Conservation (phyloP, 2,113 vertebrate species). For the Oryzias celebensis region DNA sequence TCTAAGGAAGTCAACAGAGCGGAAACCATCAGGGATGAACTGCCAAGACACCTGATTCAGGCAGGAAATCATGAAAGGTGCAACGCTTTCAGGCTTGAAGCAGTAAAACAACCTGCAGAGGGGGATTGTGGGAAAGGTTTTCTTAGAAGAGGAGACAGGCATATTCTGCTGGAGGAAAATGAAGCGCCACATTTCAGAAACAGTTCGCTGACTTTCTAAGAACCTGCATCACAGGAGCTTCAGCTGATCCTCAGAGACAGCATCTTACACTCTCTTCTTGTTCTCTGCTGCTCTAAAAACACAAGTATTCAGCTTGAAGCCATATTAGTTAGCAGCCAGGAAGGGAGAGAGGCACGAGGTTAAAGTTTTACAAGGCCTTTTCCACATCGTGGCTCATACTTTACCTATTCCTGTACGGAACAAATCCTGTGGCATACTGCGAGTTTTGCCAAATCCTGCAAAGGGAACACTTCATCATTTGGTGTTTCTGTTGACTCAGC, state of each 20-base stretch:
- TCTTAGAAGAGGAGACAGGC: conserved; percentile 3
- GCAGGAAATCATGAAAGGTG: background rate
- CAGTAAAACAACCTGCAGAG: background rate
- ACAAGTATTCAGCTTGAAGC: conserved; percentile 20
- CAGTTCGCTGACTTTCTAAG: conserved; percentile 14
- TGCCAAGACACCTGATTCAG: conserved; percentile 9
- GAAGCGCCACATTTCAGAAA: conserved; percentile 19
- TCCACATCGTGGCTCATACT: conserved; percentile 52
- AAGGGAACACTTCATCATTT: conserved; percentile 60
- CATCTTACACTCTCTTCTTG: background rate
- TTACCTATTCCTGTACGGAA: conserved; percentile 73
- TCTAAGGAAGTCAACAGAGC: conserved; percentile 5
- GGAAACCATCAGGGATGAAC: background rate
- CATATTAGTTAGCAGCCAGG: conserved; percentile 60
- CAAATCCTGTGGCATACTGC: conserved; percentile 75
- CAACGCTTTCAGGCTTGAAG: conserved; percentile 9
- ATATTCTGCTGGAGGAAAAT: conserved; percentile 22
- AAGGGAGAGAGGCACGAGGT: conserved; percentile 31
- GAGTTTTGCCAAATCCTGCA: conserved; percentile 75
- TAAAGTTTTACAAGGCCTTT: conserved; percentile 33
- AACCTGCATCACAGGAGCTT: background rate
- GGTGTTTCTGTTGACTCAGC: no score
- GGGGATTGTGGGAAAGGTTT: no score
- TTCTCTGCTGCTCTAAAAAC: background rate
- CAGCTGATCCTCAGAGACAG: background rate